phyloP scores from a whole-genome alignment of 2,888 invertebrate genomes.

The Mayetiola destructor region DNA sequence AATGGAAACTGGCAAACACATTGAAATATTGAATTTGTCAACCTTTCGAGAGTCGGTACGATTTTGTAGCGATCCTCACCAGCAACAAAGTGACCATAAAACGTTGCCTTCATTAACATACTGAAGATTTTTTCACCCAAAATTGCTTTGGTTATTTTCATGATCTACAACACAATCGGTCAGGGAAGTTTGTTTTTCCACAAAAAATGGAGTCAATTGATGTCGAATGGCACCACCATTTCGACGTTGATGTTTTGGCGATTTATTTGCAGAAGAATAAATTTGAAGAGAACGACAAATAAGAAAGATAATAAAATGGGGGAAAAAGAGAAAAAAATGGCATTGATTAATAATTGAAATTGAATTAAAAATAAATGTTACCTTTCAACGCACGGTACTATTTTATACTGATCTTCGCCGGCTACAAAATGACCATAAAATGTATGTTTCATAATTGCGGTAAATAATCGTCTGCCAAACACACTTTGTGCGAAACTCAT shows the following conservation, averaged over 20 bases:
- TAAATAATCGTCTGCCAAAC: constrained; percentile 69
- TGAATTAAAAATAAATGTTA: constrained; percentile 22
- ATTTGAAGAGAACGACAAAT: not conserved
- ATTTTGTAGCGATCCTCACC: constrained; percentile 84
- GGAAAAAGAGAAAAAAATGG: not conserved
- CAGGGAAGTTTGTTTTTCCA: not conserved
- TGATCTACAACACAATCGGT: no score
- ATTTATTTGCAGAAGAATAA: not conserved
- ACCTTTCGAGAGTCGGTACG: constrained; percentile 66
- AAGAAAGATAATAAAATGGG: not conserved
- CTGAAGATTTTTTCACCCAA: constrained; percentile 72
- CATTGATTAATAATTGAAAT: constrained; percentile 10
- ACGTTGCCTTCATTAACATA: constrained; percentile 76
- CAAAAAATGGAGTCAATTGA: not conserved
- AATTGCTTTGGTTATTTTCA: constrained; percentile 61
- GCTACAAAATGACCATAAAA: constrained; percentile 99
- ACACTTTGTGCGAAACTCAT: constrained; percentile 66
- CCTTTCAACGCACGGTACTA: constrained; percentile 70
- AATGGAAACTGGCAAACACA: not conserved
- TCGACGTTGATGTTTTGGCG: not conserved
- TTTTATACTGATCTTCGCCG: constrained; percentile 78
- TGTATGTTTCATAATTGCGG: constrained; percentile 73
- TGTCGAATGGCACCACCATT: not conserved
- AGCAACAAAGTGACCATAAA: constrained; percentile 99
- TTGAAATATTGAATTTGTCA: not conserved